Percentiles rank a stretch among this genome's conserved stretches.
These are phyloP conservation scores for Pseudocheirus occidentalis DNA, from an alignment of 2,797 vertebrate genomes.

Conservation along the genomic window DNA sequence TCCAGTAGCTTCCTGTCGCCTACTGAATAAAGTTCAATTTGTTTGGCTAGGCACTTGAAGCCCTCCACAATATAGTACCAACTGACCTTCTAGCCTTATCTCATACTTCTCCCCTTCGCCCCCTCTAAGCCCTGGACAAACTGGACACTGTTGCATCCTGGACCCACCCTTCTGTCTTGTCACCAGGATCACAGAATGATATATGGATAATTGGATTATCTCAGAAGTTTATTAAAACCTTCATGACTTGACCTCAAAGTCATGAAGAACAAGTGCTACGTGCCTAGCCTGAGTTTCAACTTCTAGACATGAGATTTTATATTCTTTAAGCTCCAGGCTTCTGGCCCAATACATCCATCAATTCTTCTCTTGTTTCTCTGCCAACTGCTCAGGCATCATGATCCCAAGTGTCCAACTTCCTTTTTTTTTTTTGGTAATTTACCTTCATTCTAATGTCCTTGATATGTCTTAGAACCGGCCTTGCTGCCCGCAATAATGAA, in stretches of 20 bases:
- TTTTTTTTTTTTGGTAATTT: not conserved
- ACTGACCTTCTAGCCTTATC: not conserved
- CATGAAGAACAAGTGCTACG: not conserved
- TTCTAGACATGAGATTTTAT: not conserved
- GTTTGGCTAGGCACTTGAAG: not conserved
- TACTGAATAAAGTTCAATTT: not conserved
- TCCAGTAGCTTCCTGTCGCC: not conserved
- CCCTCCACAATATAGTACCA: not conserved
- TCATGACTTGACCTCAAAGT: not conserved
- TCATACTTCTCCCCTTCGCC: not conserved
- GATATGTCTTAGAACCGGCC: not conserved
- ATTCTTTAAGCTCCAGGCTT: not conserved
- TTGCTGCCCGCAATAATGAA: not conserved
- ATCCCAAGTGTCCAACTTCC: not conserved
- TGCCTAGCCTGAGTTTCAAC: not conserved
- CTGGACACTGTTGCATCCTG: not conserved
- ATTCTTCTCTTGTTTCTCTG: not conserved
- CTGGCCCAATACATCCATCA: not conserved
- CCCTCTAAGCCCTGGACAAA: not conserved
- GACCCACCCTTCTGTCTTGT: not conserved
- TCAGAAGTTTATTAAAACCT: not conserved
- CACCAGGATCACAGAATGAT: not conserved
- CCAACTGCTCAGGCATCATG: not conserved
- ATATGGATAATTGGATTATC: not conserved
- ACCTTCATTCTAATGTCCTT: not conserved